Percentiles rank a stretch among this genome's conserved stretches.
Evolutionary conservation across 2,113 vertebrate species (phyloP).

Genomic region (Psammodynastes pulverulentus): DNA sequence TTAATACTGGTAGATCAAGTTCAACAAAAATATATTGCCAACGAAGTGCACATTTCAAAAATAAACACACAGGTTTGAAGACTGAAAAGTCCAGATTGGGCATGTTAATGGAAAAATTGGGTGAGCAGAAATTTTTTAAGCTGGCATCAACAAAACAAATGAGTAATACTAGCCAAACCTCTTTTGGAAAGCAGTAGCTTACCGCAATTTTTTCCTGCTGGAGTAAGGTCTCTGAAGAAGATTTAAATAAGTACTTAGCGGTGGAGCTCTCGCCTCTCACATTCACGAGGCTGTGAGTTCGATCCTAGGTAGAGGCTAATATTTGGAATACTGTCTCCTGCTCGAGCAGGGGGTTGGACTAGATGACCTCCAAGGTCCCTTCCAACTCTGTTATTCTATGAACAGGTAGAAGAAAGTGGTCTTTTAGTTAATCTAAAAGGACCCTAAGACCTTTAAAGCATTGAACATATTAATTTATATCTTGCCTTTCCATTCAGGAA

Average conservation of each 20-base stretch:
- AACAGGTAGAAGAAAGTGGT: too few relatives aligned
- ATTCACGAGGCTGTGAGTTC: too few relatives aligned
- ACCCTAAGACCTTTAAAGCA: too few relatives aligned
- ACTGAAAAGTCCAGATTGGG: not conserved
- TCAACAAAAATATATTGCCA: not conserved
- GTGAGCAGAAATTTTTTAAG: not conserved
- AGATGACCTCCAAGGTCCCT: too few relatives aligned
- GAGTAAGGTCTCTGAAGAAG: not conserved
- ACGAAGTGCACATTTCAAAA: not conserved
- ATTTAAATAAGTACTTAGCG: not conserved
- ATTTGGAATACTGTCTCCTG: too few relatives aligned
- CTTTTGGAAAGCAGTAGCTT: not conserved
- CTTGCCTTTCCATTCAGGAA: not conserved
- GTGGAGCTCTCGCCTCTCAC: too few relatives aligned
- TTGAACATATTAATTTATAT: not conserved
- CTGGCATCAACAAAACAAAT: not conserved
- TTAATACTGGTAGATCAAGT: not conserved
- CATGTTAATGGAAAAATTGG: not conserved
- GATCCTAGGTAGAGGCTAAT: too few relatives aligned
- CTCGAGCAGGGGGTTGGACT: too few relatives aligned
- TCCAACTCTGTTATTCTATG: too few relatives aligned
- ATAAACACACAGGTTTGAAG: not conserved
- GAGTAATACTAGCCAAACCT: not conserved
- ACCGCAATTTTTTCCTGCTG: not conserved
- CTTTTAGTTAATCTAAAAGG: too few relatives aligned